Evolutionary conservation across 2,797 vertebrate genomes (phyloP), one percentile per base, ranked within the genome.

Genomic region (Thamnophis elegans): DNA sequence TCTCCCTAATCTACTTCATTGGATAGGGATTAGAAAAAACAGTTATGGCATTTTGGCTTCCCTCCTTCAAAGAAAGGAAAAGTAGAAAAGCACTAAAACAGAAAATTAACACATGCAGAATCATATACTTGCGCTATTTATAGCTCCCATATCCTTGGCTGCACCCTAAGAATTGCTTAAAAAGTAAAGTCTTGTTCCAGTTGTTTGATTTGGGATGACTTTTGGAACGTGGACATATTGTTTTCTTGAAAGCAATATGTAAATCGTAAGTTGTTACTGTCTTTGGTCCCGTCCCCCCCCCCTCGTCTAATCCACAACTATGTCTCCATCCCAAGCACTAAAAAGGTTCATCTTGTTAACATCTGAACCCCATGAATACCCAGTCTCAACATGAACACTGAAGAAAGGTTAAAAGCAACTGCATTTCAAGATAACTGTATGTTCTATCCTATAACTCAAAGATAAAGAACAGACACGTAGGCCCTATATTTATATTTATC

Each of bases 391-490:
- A 9, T 25, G 32, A 12, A 60, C 11, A 25, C 58, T 90, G 90
- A 92, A 0, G 1, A 88, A 92, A 90, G 65, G 51, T 55, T 65
- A 90, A 85, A 36, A 51, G 85, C 18, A 85, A 87, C 42, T 94
- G 93, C 18, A 88, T 60, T 59, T 85, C 59, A 87, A 90, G 55
- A 62, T 92, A 90, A 94, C 73, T 0, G 91, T 59, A 47, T 0
- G 42, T 10, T 88, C 18, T 91, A 11, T 68, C 94, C 92, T 82
- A 0, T 0, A 90, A 20, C 5, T 0, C 0, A 82, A 7, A 54
- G 87, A n/a, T 59, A 89, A 26, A 26, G n/a, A 42, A 54, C 54
- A 42, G 54, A 0, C 26, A 32, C 18, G 12, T 20, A 89, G 12
- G n/a, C 16, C 16, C 9, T 2, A 16, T 94, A 91, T 87, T 32